These are phyloP conservation scores for Uropetala carovei DNA, from an alignment of 2,888 invertebrate genomes.

Conservation along the genomic window DNA sequence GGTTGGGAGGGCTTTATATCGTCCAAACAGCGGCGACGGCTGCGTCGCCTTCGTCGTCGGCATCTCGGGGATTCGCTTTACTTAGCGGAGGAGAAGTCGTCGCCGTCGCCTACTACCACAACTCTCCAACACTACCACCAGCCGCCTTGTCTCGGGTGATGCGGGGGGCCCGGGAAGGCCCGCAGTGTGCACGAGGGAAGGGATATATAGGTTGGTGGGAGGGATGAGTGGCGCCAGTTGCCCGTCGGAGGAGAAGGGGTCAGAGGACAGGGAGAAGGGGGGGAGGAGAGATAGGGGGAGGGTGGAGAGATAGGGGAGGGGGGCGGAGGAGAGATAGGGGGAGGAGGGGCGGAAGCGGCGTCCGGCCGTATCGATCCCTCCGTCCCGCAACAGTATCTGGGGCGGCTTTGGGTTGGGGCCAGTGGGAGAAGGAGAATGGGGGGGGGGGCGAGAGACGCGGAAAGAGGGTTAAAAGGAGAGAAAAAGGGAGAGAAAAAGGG, in stretches of 20 bases:
- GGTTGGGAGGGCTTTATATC: no score
- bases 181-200: background rate
- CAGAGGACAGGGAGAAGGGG: background rate
- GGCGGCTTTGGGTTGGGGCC: background rate
- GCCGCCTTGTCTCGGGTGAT: no score
- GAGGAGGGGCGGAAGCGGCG: background rate
- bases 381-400: conserved; percentile 18
- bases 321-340: background rate
- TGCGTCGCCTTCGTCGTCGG: no score
- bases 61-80: no score
- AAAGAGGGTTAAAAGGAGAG: background rate
- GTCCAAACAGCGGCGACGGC: no score
- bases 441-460: background rate
- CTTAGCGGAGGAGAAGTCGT: no score
- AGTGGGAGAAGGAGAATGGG: background rate
- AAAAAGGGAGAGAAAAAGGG: background rate
- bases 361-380: conserved; percentile 18
- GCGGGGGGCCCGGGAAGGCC: background rate
- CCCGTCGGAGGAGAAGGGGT: background rate
- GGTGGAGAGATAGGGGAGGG: background rate
- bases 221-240: background rate
- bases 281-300: background rate
- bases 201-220: background rate
- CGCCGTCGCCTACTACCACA: no score
- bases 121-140: no score